Evolutionary conservation across 1,140 invertebrate genomes (phyloP).

Genomic region (Diorhabda sublineata): DNA sequence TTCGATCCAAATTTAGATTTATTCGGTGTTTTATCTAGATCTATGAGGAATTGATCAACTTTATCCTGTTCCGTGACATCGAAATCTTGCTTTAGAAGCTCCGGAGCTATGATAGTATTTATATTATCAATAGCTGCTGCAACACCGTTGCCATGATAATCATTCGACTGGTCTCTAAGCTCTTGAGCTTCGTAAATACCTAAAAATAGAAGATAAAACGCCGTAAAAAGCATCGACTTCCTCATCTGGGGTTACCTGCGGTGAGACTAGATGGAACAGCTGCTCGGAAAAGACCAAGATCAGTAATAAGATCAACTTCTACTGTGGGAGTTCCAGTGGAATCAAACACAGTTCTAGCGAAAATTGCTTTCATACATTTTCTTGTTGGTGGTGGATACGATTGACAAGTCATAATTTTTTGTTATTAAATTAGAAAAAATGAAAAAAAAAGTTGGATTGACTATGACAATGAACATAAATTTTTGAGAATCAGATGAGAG

Average conservation of each 20-base stretch:
- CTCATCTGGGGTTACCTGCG: conserved; percentile 60
- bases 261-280: conserved; percentile 98
- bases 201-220: conserved; percentile 5
- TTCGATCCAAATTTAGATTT: conserved; percentile 96
- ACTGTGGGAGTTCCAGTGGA: conserved; percentile 98
- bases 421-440: too few relatives aligned
- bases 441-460: too few relatives aligned
- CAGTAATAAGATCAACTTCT: conserved; percentile 85
- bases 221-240: conserved; percentile 59
- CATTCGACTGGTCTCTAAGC: conserved; percentile 87
- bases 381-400: neutral
- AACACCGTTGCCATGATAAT: conserved; percentile 95
- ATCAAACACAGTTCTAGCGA: conserved; percentile 96
- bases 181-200: conserved; percentile 93
- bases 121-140: conserved; percentile 91
- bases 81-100: conserved; percentile 75
- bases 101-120: conserved; percentile 81
- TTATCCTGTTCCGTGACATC: conserved; percentile 88
- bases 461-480: too few relatives aligned
- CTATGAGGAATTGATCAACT: conserved; percentile 90
- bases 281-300: conserved; percentile 85
- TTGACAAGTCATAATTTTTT: neutral
- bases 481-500: too few relatives aligned
- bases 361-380: conserved; percentile 65
- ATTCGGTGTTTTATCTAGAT: conserved; percentile 94